Conservation (phyloP, 2,888 invertebrate genomes). For the Nomada lathburiana region DNA sequence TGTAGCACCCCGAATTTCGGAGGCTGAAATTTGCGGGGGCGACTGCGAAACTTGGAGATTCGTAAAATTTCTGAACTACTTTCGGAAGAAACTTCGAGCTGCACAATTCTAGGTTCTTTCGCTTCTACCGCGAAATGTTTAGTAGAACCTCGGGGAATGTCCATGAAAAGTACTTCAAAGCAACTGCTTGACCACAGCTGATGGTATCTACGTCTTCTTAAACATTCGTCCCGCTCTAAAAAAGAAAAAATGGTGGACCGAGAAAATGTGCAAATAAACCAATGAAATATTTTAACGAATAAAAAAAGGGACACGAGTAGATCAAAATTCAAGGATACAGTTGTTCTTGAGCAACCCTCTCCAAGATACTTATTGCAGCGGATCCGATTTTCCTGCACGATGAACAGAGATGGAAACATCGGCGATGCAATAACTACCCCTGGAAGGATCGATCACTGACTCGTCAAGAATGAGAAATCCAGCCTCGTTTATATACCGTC, state of each 20-base stretch:
- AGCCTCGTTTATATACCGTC: constrained; percentile 31
- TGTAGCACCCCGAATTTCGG: too few relatives aligned
- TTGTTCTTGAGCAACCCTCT: too few relatives aligned
- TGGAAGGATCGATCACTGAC: constrained; percentile 26
- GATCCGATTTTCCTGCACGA: background rate
- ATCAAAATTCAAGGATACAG: too few relatives aligned
- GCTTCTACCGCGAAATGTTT: background rate
- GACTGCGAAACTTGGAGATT: background rate
- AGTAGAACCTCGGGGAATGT: background rate
- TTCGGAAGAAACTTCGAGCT: background rate
- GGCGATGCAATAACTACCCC: constrained; percentile 19
- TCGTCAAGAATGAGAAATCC: constrained; percentile 45
- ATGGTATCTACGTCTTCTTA: too few relatives aligned
- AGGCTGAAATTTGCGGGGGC: background rate
- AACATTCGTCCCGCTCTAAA: too few relatives aligned
- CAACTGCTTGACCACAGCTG: too few relatives aligned
- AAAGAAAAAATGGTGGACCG: too few relatives aligned
- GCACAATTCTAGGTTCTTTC: background rate
- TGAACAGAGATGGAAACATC: background rate
- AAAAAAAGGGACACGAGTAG: too few relatives aligned
- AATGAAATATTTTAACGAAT: too few relatives aligned
- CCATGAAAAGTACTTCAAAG: background rate
- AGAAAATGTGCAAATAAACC: too few relatives aligned
- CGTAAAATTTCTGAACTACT: constrained; percentile 7
- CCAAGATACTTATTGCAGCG: background rate